Evolutionary conservation across 2,113 vertebrate species (phyloP).

Genomic region (Charadrius vociferus): DNA sequence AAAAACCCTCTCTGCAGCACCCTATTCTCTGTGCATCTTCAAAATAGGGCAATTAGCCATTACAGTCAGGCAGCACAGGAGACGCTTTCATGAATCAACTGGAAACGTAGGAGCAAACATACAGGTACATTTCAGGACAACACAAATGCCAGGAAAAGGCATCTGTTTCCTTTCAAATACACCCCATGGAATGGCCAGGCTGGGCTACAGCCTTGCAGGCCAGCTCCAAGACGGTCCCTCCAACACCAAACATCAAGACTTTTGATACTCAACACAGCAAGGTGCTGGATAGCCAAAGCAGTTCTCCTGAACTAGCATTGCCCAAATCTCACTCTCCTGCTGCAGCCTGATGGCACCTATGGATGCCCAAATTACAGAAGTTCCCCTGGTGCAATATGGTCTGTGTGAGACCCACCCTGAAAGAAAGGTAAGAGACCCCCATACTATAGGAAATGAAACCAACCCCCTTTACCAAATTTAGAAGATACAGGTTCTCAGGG

Average conservation of each 20-base stretch:
- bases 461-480: background rate
- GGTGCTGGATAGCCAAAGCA: background rate
- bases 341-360: accelerated
- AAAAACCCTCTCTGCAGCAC: background rate
- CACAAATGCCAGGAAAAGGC: background rate
- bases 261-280: background rate
- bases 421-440: background rate
- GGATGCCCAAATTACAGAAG: background rate
- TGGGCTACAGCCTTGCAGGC: background rate
- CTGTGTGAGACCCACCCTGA: background rate
- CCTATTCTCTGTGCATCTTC: background rate
- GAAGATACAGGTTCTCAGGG: background rate
- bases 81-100: accelerated
- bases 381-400: accelerated
- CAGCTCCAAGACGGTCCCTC: background rate
- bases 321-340: background rate
- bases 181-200: background rate
- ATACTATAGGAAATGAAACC: background rate
- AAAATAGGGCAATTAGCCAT: background rate
- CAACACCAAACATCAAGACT: background rate
- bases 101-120: background rate
- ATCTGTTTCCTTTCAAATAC: background rate
- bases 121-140: background rate
- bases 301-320: background rate
- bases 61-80: background rate